Evolutionary conservation across 2,113 vertebrate genomes (phyloP).

Genomic region (Aspidoscelis tigris): DNA sequence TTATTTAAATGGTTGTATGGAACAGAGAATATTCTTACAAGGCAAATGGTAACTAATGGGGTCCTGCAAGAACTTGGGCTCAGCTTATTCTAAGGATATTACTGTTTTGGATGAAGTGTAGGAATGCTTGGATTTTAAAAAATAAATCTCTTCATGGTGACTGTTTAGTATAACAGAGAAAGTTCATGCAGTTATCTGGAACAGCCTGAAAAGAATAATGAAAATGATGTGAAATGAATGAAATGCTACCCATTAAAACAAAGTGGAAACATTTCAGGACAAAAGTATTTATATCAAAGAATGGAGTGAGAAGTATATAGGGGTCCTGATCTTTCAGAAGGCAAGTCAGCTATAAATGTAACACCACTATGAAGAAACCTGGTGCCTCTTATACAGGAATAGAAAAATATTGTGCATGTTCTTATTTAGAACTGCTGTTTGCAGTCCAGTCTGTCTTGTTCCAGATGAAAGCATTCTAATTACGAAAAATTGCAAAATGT

Average conservation of each 20-base stretch:
- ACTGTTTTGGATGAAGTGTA: background rate
- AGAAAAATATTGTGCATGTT: background rate
- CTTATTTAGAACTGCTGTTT: background rate
- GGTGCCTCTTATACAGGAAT: background rate
- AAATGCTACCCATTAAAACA: background rate
- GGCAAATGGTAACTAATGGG: background rate
- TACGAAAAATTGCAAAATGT: background rate
- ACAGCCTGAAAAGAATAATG: background rate
- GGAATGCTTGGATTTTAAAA: background rate
- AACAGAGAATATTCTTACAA: slow-evolving; percentile 7
- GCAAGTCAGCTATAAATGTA: background rate
- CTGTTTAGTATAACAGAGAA: background rate
- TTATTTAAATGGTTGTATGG: background rate
- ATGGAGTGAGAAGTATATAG: background rate
- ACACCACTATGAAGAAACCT: background rate
- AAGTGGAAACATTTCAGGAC: background rate
- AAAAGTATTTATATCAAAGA: background rate
- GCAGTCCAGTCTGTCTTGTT: background rate
- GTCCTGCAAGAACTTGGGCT: background rate
- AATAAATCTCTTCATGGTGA: background rate
- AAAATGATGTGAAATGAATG: background rate
- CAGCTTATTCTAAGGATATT: background rate
- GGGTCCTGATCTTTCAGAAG: background rate
- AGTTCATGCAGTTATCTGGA: too few relatives aligned
- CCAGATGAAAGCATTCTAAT: background rate